Conservation (phyloP, 2,888 invertebrate species). For the Hymenopus coronatus region DNA sequence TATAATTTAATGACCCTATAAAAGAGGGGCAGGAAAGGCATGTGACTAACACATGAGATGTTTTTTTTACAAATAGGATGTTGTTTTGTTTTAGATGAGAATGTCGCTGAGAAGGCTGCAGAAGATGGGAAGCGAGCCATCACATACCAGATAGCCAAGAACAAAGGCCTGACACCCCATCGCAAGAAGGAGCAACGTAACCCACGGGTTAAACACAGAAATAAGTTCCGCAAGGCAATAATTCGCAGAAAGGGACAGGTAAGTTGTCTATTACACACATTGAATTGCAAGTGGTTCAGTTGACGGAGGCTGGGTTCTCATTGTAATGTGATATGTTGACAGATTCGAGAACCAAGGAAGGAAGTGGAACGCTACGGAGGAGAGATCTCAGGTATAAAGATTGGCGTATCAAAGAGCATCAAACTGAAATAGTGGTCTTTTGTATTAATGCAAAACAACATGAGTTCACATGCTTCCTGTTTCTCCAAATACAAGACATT, state of each 20-base stretch:
- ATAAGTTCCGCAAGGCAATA: slow-evolving; percentile 88
- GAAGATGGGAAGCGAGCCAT: slow-evolving; percentile 71
- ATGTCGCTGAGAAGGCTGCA: slow-evolving; percentile 43
- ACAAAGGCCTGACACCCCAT: slow-evolving; percentile 88
- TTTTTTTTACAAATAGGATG: neutral
- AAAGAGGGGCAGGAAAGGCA: no score
- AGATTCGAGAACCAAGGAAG: slow-evolving; percentile 74
- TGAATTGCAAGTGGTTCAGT: neutral
- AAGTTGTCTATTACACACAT: slow-evolving; percentile 35
- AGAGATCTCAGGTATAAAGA: slow-evolving; percentile 91
- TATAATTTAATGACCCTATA: no score
- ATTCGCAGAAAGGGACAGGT: slow-evolving; percentile 92
- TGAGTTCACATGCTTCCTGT: no score
- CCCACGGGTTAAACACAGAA: slow-evolving; percentile 91
- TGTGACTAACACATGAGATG: neutral
- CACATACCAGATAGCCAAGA: slow-evolving; percentile 92
- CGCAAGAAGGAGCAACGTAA: slow-evolving; percentile 91
- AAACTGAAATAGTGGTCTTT: slow-evolving; percentile 66
- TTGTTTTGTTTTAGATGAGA: slow-evolving; percentile 26
- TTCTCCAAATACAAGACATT: no score
- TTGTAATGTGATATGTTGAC: slow-evolving; percentile 37
- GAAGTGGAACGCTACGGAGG: slow-evolving; percentile 84
- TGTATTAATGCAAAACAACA: no score
- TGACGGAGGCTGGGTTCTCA: neutral
- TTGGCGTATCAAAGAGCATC: slow-evolving; percentile 82